These are phyloP conservation scores for Camelus dromedarius DNA, from an alignment of 2,113 vertebrate genomes.

Conservation along the genomic window DNA sequence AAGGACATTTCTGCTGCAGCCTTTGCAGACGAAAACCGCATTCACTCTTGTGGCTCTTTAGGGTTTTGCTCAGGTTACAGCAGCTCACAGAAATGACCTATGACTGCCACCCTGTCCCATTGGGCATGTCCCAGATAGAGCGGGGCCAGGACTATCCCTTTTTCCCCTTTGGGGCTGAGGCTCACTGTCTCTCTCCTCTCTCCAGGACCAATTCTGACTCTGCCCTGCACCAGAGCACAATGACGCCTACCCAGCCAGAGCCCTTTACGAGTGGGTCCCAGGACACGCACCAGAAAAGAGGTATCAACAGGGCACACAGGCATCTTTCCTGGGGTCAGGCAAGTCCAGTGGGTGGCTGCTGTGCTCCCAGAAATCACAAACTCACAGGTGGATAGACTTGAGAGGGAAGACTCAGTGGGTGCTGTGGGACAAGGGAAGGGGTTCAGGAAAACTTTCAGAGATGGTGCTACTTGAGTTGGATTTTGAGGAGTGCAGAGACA, in stretches of 20 bases:
- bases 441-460: not conserved
- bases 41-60: not conserved
- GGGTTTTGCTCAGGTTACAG: not conserved
- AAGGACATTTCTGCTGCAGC: not conserved
- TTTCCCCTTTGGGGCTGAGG: not conserved
- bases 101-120: not conserved
- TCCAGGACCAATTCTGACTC: slow-evolving; percentile 98
- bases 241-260: slow-evolving; percentile 94
- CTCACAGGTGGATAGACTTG: not conserved
- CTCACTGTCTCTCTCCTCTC: slow-evolving; percentile 18
- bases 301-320: slow-evolving; percentile 78
- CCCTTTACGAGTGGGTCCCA: slow-evolving; percentile 94
- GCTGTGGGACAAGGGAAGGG: not conserved
- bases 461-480: not conserved
- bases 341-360: not conserved
- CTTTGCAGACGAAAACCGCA: not conserved
- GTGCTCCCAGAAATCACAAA: not conserved
- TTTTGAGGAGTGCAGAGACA: not conserved
- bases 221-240: slow-evolving; percentile 98
- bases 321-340: not conserved
- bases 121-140: not conserved
- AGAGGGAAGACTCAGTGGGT: not conserved
- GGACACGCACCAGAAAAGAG: slow-evolving; percentile 96
- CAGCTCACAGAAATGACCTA: not conserved
- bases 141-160: not conserved